Conservation (phyloP, 1,140 invertebrate genomes). For the Neodiprion virginianus region DNA sequence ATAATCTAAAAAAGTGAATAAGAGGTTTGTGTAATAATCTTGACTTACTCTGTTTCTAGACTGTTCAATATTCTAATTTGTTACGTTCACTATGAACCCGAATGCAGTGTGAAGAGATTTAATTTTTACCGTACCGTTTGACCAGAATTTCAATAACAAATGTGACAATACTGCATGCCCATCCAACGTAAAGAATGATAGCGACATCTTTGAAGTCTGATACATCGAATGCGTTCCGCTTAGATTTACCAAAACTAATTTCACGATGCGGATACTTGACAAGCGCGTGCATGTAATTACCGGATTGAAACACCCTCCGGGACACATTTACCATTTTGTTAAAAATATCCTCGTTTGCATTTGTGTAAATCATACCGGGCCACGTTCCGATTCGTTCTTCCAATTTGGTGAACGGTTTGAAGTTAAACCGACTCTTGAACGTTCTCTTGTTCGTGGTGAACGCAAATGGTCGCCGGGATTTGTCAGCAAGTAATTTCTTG, state of each 20-base stretch:
- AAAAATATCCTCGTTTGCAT: not conserved
- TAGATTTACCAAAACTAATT: not conserved
- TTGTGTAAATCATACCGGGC: not conserved
- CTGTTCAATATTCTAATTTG: too few relatives aligned
- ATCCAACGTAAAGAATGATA: slow-evolving; percentile 31
- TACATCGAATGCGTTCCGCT: not conserved
- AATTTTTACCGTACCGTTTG: not conserved
- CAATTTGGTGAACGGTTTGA: not conserved
- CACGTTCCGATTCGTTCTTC: not conserved
- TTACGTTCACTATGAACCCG: not conserved
- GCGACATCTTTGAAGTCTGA: slow-evolving; percentile 25
- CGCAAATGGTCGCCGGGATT: not conserved
- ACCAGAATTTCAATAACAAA: slow-evolving; percentile 28
- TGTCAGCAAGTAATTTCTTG: not conserved
- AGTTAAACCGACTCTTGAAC: not conserved
- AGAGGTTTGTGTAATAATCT: too few relatives aligned
- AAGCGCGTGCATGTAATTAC: slow-evolving; percentile 33
- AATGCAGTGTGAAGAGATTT: not conserved
- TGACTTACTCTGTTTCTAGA: too few relatives aligned
- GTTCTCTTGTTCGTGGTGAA: not conserved
- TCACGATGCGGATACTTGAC: not conserved
- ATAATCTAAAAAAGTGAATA: too few relatives aligned
- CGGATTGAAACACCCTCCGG: slow-evolving; percentile 23
- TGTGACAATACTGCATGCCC: slow-evolving; percentile 25
- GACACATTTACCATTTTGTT: slow-evolving; percentile 29